phyloP scores from a whole-genome alignment of 2,113 vertebrate species.

The Eidolon helvum region DNA sequence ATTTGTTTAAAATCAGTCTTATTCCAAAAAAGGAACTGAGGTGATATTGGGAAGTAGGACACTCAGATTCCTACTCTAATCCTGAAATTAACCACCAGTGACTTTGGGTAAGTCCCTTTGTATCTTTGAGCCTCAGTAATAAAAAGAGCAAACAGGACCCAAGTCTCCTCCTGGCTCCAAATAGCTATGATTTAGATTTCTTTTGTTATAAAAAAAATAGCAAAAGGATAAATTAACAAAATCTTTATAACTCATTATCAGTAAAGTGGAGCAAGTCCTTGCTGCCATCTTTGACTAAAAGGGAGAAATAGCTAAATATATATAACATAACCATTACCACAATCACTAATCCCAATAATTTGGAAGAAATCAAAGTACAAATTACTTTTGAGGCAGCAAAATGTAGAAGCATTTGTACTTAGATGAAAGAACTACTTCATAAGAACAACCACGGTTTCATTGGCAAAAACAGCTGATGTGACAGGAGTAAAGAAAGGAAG shows the following conservation, averaged over 20 bases:
- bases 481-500: neutral
- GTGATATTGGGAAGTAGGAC: neutral
- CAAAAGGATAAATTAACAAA: neutral
- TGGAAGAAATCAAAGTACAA: neutral
- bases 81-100: neutral
- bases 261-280: neutral
- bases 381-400: neutral
- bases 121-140: slow-evolving; percentile 1
- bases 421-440: neutral
- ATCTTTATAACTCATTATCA: neutral
- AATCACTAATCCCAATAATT: neutral
- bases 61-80: neutral
- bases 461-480: neutral
- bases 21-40: neutral
- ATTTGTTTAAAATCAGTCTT: neutral
- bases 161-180: neutral
- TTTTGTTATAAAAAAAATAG: neutral
- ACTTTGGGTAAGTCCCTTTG: neutral
- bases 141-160: neutral
- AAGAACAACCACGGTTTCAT: neutral
- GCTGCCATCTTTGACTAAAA: neutral
- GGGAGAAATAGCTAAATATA: neutral
- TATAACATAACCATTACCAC: neutral
- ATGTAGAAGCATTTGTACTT: neutral
- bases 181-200: slow-evolving; percentile 5